phyloP scores from a whole-genome alignment of 2,888 invertebrate species.

The Drosophila antonietae region DNA sequence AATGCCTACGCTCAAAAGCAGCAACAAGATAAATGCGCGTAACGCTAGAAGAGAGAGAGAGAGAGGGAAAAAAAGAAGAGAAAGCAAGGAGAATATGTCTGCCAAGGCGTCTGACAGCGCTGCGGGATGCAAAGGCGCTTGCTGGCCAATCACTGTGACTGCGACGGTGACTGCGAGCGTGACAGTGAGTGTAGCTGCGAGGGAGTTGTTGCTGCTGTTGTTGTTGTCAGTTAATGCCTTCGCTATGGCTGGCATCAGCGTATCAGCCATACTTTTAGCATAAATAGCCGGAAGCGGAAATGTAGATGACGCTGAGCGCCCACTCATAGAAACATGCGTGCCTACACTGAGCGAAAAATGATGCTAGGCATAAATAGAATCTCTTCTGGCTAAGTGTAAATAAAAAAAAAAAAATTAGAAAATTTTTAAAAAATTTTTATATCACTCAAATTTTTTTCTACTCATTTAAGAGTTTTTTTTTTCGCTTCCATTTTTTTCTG shows the following conservation, averaged over 20 bases:
- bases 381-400: neutral
- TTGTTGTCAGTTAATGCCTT: slow-evolving; percentile 43
- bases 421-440: neutral
- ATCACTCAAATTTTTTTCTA: neutral
- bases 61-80: neutral
- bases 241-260: slow-evolving; percentile 36
- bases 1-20: slow-evolving; percentile 20
- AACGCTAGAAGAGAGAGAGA: slow-evolving; percentile 1
- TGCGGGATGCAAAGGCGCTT: slow-evolving; percentile 47
- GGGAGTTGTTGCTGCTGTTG: neutral
- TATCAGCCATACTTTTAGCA: slow-evolving; percentile 75
- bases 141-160: slow-evolving; percentile 2
- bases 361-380: neutral
- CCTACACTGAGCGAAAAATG: neutral
- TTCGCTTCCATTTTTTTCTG: neutral
- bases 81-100: slow-evolving; percentile 31
- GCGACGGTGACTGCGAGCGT: neutral
- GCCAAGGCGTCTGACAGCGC: slow-evolving; percentile 68
- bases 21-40: slow-evolving; percentile 41
- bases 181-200: neutral
- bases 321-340: slow-evolving; percentile 21
- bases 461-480: neutral
- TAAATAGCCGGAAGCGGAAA: slow-evolving; percentile 77
- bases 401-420: too few relatives aligned
- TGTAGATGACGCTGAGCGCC: slow-evolving; percentile 68